Base-by-base conservation (phyloP, 2,113 vertebrate species). In the Peromyscus polionotus region DNA sequence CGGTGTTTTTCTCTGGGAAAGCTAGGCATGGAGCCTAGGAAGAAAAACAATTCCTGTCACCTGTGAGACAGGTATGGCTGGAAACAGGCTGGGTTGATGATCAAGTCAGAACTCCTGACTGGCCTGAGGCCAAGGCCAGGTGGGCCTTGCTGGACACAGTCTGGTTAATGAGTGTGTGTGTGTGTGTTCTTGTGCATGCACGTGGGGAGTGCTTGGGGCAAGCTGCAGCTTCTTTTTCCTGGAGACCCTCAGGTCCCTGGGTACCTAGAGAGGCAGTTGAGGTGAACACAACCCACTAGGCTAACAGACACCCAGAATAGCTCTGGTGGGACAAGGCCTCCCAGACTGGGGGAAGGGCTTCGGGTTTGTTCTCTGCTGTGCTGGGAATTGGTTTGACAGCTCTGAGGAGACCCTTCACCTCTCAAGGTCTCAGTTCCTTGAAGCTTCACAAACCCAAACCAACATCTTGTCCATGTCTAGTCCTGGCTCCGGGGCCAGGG, bases 1-100 rank as follows among this genome's bases (percentile, higher is more conserved):
- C 73, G 88, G 91, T 42, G 68, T 87, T 84, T 87, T 67, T 93
- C 31, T 81, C 80, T 68, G 76, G n/a, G 76, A 68, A 70, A 80
- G 65, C 51, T 91, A 70, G 54, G 59, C 24, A 45, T 36, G n/a
- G 13, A 42, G 22, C 36, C 81, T 72, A 36, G 33, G 28, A 36
- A 61, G 45, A 31, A 0, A 76, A 36, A 42, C 22, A 72, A 36
- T 24, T 63, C n/a, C 59, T 87, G 59, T 33, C 26, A 84, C 75
- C 76, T 54, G 75, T 39, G 57, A 73, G 79, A 65, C 68, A 51
- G 83, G 88, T 81, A 57, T 80, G 17, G 73, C 67, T 48, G 57
- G 1, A 0, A 20, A 72, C 72, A 3, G 94, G 57, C 39, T 48
- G 12, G 39, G 33, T 6, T 88, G 76, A 68, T 14, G 0, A 77